Evolutionary conservation across 2,797 vertebrate species (phyloP).

Genomic region (Danionella dracula): DNA sequence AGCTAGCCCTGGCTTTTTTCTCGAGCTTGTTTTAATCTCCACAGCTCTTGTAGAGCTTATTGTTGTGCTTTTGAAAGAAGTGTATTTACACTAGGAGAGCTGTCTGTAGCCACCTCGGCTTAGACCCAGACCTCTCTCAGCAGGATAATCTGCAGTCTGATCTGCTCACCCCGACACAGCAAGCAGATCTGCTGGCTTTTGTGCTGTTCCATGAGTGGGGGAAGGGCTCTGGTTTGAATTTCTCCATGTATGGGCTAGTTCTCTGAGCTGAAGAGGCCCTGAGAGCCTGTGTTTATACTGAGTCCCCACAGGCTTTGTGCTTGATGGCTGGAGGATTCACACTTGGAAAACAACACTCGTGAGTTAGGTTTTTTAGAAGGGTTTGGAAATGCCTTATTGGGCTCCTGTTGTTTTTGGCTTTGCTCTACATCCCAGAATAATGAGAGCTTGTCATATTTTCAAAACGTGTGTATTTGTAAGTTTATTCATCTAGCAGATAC

Average conservation of each 20-base stretch:
- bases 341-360: not conserved
- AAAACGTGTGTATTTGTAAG: too few species aligned
- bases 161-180: slow-evolving; percentile 33
- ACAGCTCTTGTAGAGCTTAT: slow-evolving; percentile 16
- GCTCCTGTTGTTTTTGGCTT: not conserved
- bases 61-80: slow-evolving; percentile 15
- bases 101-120: slow-evolving; percentile 40
- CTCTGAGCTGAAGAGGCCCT: slow-evolving; percentile 21
- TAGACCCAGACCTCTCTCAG: slow-evolving; percentile 46
- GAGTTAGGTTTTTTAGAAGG: not conserved
- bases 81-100: slow-evolving; percentile 41
- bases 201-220: slow-evolving; percentile 15
- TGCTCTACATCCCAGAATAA: not conserved
- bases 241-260: slow-evolving; percentile 47
- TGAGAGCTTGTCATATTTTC: too few species aligned
- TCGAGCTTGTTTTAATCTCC: slow-evolving; percentile 17
- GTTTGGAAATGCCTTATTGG: not conserved
- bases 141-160: slow-evolving; percentile 51
- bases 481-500: too few species aligned
- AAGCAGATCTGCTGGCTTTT: slow-evolving; percentile 24
- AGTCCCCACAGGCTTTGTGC: slow-evolving; percentile 5
- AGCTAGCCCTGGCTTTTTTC: slow-evolving; percentile 13
- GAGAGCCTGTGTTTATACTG: slow-evolving; percentile 29
- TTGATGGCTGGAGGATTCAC: not conserved
- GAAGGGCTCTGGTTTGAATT: slow-evolving; percentile 13